Evolutionary conservation across 2,797 vertebrate genomes (phyloP).

Genomic region (Tarsius wallacei): DNA sequence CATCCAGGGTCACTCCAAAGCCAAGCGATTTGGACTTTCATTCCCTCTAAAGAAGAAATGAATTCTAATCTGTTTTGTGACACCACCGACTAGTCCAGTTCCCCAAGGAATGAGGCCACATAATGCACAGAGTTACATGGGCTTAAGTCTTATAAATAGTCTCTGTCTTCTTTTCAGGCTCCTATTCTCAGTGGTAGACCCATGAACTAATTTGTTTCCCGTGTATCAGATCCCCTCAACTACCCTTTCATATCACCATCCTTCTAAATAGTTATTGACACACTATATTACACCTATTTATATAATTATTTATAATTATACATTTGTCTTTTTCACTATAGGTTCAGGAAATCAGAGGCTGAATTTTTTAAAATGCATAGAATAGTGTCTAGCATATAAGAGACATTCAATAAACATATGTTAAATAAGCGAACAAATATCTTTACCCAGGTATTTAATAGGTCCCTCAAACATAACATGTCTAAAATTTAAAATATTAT

Average conservation of each 20-base stretch:
- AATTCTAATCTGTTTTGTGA: neutral
- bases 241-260: neutral
- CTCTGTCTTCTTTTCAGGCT: neutral
- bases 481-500: neutral
- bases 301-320: neutral
- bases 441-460: neutral
- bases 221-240: neutral
- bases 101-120: neutral
- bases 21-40: neutral
- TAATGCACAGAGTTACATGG: neutral
- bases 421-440: neutral
- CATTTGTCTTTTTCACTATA: neutral
- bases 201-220: neutral
- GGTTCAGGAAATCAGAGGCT: neutral
- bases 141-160: neutral
- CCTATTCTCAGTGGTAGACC: neutral
- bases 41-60: neutral
- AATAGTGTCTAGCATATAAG: neutral
- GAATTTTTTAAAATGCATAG: neutral
- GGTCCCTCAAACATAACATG: neutral
- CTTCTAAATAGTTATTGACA: neutral
- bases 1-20: neutral
- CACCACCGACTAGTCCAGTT: neutral
- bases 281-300: neutral
- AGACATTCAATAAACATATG: neutral